Base-by-base conservation (phyloP, 2,888 invertebrate genomes). In the Thelaira solivaga region DNA sequence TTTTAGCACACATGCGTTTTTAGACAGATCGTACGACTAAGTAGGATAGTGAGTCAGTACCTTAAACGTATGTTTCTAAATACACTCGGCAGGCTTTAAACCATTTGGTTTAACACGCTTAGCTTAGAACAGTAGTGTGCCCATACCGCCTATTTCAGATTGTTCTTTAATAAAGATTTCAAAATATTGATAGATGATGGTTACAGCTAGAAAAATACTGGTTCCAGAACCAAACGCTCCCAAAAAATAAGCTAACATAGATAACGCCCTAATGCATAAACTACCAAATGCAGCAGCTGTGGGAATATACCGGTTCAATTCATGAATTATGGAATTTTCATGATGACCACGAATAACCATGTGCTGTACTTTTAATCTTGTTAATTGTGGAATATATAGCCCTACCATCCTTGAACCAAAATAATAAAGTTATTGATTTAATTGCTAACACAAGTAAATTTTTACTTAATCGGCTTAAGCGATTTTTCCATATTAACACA, bases 91-190 rank as follows among this genome's bases (percentile, higher is more conserved):
- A 65, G 41, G 67, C 67, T 67, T 55, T 67, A 62, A 76, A 68
- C 64, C 67, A 57, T 51, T 43, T 57, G 26, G 36, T 45, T 53
- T 34, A 59, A 53, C 62, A 22, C 43, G 45, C n/a, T 53, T 83
- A 83, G 83, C 84, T 93, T 98, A 99, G 93, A 99, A 99, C 86
- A 99, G 93, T 86, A 99, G 92, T 84, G 97, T 97, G 90, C 97
- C 95, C 97, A 99, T 97, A 87, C 99, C 95, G 85, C 99, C 99
- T 97, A 99, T 97, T 91, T 99, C 99, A 86, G 97, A 98, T 91
- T 99, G 99, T 91, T 99, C 99, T 90, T 99, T 99, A 82, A 99
- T 98, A 90, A 99, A 99, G 88, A 99, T 99, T 90, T 99, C 99
- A 90, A 99, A 99, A 93, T 99, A 99, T 91, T 99, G 99, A 90